Evolutionary conservation across 2,888 invertebrate species (phyloP).

Genomic region (Cephus rjabovi): DNA sequence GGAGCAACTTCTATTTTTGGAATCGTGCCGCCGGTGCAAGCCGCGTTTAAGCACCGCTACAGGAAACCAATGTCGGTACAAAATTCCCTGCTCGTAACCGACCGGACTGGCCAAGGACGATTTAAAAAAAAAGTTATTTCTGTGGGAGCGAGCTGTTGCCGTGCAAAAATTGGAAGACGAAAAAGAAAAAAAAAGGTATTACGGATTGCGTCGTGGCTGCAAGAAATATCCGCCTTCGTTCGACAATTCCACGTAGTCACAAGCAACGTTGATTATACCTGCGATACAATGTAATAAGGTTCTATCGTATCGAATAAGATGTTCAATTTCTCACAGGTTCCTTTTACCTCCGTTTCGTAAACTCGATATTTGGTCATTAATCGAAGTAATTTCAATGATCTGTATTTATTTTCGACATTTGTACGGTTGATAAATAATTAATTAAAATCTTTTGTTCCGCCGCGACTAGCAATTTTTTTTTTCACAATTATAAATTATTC

Average conservation of each 20-base stretch:
- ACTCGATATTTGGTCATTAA: background rate
- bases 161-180: background rate
- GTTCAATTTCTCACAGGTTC: background rate
- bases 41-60: background rate
- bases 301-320: background rate
- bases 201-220: background rate
- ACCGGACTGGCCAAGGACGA: slow-evolving; percentile 24
- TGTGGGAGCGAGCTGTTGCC: background rate
- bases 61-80: background rate
- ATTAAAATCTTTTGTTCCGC: no score
- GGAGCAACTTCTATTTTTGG: background rate
- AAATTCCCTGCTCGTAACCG: slow-evolving; percentile 7
- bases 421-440: no score
- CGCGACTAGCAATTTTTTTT: background rate
- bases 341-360: background rate
- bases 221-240: background rate
- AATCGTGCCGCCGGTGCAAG: background rate
- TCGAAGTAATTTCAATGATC: background rate
- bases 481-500: background rate
- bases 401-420: background rate
- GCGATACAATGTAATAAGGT: background rate
- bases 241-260: background rate
- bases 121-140: slow-evolving; percentile 10
- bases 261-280: background rate
- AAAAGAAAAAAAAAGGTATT: background rate